Evolutionary conservation across 1,140 invertebrate species (phyloP).

Genomic region (Phenacoccus solenopsis): DNA sequence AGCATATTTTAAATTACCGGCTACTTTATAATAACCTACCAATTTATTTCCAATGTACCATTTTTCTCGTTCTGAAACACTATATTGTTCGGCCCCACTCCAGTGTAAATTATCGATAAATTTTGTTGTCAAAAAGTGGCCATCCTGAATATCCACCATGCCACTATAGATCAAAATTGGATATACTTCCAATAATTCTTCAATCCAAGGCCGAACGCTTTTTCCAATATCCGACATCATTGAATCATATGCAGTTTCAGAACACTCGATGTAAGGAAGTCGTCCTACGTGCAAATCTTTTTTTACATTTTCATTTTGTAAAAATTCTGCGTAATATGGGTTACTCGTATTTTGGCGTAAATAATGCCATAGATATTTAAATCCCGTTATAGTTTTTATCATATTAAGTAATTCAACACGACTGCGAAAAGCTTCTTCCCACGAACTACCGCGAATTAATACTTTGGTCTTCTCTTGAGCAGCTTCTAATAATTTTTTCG

Average conservation of each 20-base stretch:
- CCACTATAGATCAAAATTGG: slow-evolving; percentile 65
- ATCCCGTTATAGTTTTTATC: too few relatives aligned
- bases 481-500: not conserved
- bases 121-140: slow-evolving; percentile 60
- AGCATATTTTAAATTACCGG: slow-evolving; percentile 46
- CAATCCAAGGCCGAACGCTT: slow-evolving; percentile 60
- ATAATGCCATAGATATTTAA: too few relatives aligned
- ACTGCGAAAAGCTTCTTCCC: not conserved
- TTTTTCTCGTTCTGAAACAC: slow-evolving; percentile 29
- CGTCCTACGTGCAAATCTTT: too few relatives aligned
- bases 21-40: slow-evolving; percentile 46
- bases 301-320: too few relatives aligned
- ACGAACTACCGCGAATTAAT: not conserved
- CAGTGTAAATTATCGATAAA: slow-evolving; percentile 44
- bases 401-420: not conserved
- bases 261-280: too few relatives aligned
- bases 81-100: slow-evolving; percentile 34
- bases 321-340: too few relatives aligned
- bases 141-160: slow-evolving; percentile 72
- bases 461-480: not conserved
- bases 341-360: too few relatives aligned
- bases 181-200: slow-evolving; percentile 50
- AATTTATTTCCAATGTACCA: slow-evolving; percentile 38
- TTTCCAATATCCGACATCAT: too few relatives aligned
- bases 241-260: too few relatives aligned